Base-by-base conservation (phyloP, 2,888 invertebrate genomes). In the Suillia variegata region DNA sequence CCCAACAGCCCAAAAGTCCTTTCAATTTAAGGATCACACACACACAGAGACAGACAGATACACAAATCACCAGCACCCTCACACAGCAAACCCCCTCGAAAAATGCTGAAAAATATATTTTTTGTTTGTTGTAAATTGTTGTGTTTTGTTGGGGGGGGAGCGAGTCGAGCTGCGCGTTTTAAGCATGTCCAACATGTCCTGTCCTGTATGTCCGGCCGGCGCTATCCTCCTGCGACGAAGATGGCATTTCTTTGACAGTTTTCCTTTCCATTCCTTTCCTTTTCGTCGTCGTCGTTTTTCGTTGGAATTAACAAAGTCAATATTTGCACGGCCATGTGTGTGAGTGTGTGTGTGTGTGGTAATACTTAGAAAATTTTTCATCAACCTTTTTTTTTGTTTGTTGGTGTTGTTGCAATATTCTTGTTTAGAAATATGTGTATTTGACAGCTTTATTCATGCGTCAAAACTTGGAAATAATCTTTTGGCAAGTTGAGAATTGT, bases 251-350 rank as follows among this genome's bases (percentile, higher is more conserved):
- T 38, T 38, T 38, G 38, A 38, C 38, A 38, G 38, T 38, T 38
- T 38, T 38, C n/a, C 18, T 45, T 18, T 45, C n/a, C 10, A 15
- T 34, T 52, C n/a, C 20, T 45, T 45, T 13, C n/a, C 31, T 31
- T 31, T 51, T 51, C 31, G 51, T 51, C 26, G 26, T 26, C 51
- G 51, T 15, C 51, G 31, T 38, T 38, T 38, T 38, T 48, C 55
- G 38, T 59, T n/a, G 33, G 59, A 60, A 60, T 56, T 60, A 60
- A 60, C 49, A 60, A 60, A 56, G 60, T 60, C 60, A 60, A 60
- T 56, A 60, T 60, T 60, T 60, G 56, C 34, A 24, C 8, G 48
- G 47, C 56, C 53, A 60, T 56, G 56, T 49, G 31, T 18, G n/a
- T n/a, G n/a, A n/a, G n/a, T n/a, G n/a, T n/a, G n/a, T n/a, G n/a